These are phyloP conservation scores for Oscarella lobularis DNA, from an alignment of 37 sponge, comb jelly and placozoan genomes.

Conservation along the genomic window DNA sequence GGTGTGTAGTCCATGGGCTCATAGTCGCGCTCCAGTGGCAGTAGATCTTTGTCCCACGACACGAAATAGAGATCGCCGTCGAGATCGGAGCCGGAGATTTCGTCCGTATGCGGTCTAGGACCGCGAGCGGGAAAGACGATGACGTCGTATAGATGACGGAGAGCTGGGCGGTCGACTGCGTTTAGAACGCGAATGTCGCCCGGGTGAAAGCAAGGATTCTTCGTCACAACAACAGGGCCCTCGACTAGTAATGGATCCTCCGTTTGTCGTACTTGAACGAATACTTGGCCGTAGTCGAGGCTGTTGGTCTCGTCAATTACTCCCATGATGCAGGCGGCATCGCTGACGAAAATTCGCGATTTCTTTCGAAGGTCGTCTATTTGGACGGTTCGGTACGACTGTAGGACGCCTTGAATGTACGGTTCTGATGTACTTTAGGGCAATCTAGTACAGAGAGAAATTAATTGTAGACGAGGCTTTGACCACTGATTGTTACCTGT, in stretches of 20 bases:
- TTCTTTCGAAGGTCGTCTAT: background rate
- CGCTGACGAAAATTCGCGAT: background rate
- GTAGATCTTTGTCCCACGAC: slow-evolving; percentile 14
- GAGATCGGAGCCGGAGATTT: slow-evolving; percentile 24
- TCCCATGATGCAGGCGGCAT: slow-evolving; percentile 11
- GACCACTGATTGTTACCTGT: too few species aligned
- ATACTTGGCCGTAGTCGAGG: slow-evolving; percentile 23
- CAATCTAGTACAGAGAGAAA: too few species aligned
- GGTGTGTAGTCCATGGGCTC: slow-evolving; percentile 16
- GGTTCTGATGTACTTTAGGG: too few species aligned
- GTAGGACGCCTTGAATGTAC: background rate
- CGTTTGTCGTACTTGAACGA: slow-evolving; percentile 15
- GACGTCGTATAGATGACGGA: slow-evolving; percentile 8
- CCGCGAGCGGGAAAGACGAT: slow-evolving; percentile 26
- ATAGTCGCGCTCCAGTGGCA: slow-evolving; percentile 14
- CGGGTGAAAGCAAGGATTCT: slow-evolving; percentile 71
- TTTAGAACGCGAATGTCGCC: slow-evolving; percentile 58
- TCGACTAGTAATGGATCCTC: too few species aligned
- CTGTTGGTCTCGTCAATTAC: slow-evolving; percentile 25
- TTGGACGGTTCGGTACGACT: background rate
- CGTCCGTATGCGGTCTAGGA: slow-evolving; percentile 12
- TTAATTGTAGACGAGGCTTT: too few species aligned
- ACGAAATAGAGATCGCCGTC: slow-evolving; percentile 35
- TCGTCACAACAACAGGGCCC: slow-evolving; percentile 49
- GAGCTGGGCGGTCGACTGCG: slow-evolving; percentile 27